phyloP scores from a whole-genome alignment of 2,797 vertebrate species.

The Gila robusta region DNA sequence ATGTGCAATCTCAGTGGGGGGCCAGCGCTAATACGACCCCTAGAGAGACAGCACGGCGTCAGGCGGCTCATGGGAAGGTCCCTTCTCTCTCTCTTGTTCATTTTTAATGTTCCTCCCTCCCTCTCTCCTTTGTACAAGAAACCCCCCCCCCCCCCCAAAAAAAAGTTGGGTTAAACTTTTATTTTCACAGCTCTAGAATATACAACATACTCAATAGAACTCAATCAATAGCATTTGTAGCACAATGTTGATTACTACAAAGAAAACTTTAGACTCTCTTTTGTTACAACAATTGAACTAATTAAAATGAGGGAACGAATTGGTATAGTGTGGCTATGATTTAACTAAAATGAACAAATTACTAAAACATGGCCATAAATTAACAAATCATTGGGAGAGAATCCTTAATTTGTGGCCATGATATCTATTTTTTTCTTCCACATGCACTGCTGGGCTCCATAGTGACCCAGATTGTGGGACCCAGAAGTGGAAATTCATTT shows the following conservation, averaged over 20 bases:
- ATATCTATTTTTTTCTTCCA: constrained; percentile 1
- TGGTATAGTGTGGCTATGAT: not conserved
- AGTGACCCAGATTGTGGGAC: not conserved
- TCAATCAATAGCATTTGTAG: not conserved
- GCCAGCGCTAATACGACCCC: constrained; percentile 39
- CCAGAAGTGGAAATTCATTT: not conserved
- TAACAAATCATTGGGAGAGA: not conserved
- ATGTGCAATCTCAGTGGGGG: constrained; percentile 47
- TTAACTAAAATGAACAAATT: not conserved
- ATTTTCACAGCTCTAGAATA: not conserved
- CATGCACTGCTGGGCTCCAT: not conserved
- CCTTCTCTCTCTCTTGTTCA: constrained; percentile 3
- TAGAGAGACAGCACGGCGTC: constrained; percentile 41
- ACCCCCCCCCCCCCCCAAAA: not conserved
- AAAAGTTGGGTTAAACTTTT: not conserved
- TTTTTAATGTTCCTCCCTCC: constrained; percentile 7
- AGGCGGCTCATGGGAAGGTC: constrained; percentile 39
- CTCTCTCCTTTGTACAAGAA: not conserved
- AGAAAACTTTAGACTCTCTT: not conserved
- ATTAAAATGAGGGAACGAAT: not conserved
- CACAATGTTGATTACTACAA: not conserved
- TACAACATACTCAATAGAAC: not conserved
- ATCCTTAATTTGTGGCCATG: not conserved
- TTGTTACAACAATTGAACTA: not conserved
- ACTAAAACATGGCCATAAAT: not conserved